A percentile compares a stretch with the other conserved stretches of the same genome.
phyloP scores from a whole-genome alignment of 2,113 vertebrate species.

The Rhombomys opimus region DNA sequence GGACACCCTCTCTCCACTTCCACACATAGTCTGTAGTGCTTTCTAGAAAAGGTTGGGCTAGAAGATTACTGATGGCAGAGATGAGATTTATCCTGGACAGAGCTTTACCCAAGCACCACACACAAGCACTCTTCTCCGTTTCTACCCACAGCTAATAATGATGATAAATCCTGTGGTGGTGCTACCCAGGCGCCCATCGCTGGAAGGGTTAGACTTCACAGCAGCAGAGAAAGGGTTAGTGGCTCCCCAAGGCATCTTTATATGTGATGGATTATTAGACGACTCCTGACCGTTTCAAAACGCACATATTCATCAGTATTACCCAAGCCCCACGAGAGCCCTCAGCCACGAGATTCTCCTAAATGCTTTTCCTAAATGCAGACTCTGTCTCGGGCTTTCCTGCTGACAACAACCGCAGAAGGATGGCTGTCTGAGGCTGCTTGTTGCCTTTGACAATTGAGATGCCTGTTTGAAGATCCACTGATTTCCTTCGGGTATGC shows the following conservation, averaged over 20 bases:
- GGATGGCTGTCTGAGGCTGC: background rate
- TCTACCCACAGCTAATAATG: background rate
- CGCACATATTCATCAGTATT: conserved; percentile 66
- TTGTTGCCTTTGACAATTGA: background rate
- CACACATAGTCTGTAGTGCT: fast-evolving
- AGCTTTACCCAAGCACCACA: background rate
- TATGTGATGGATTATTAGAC: conserved; percentile 31
- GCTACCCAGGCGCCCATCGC: background rate
- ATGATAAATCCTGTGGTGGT: conserved; percentile 48
- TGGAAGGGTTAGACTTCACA: conserved; percentile 6
- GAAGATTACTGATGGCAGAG: background rate
- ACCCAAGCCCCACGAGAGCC: conserved; percentile 22
- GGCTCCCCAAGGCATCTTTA: conserved; percentile 60
- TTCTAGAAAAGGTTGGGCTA: background rate
- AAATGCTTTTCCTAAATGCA: conserved; percentile 48
- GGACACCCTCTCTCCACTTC: background rate
- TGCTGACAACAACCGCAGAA: background rate
- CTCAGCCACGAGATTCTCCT: background rate
- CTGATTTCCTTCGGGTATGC: background rate
- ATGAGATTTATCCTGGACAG: background rate
- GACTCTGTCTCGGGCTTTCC: conserved; percentile 15
- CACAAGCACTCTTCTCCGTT: background rate
- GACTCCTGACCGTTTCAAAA: conserved; percentile 40
- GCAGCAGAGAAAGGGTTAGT: conserved; percentile 47
- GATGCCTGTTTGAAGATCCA: background rate